These are phyloP conservation scores for Parasteatoda tepidariorum DNA, from an alignment of 1,140 invertebrate genomes.

Conservation along the genomic window DNA sequence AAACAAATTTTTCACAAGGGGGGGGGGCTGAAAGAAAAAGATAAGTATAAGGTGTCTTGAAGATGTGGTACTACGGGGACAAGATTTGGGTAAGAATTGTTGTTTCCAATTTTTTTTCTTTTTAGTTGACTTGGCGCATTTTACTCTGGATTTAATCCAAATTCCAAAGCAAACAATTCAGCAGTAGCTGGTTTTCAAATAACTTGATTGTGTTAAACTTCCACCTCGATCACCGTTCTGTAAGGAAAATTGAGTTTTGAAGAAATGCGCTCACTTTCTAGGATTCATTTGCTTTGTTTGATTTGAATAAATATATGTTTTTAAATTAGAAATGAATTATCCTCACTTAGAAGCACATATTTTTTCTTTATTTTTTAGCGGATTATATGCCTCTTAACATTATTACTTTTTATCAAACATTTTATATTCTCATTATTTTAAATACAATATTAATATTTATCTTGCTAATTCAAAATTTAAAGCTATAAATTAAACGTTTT, in stretches of 20 bases:
- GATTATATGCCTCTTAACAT: too few relatives aligned
- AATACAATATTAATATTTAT: too few relatives aligned
- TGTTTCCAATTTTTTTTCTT: conserved; percentile 38
- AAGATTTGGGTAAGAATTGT: conserved; percentile 46
- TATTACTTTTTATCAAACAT: too few relatives aligned
- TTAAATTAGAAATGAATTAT: background rate
- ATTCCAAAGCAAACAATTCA: conserved; percentile 57
- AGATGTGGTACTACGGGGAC: conserved; percentile 42
- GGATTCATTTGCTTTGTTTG: conserved; percentile 5
- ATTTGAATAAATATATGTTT: background rate
- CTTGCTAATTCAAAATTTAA: too few relatives aligned
- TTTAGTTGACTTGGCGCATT: conserved; percentile 49
- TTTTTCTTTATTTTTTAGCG: too few relatives aligned
- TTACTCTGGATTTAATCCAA: conserved; percentile 26
- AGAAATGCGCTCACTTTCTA: background rate
- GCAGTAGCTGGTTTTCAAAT: conserved; percentile 54
- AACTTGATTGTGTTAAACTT: conserved; percentile 58
- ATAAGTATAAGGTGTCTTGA: conserved; percentile 38
- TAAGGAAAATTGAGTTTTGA: background rate
- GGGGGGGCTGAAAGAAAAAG: conserved; percentile 1
- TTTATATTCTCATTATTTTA: too few relatives aligned
- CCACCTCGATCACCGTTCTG: conserved; percentile 22
- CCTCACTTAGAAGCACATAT: too few relatives aligned
- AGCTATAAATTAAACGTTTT: too few relatives aligned
- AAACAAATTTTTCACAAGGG: conserved; percentile 34